Conservation (phyloP, 2,888 invertebrate genomes). For the Trisateles emortualis region DNA sequence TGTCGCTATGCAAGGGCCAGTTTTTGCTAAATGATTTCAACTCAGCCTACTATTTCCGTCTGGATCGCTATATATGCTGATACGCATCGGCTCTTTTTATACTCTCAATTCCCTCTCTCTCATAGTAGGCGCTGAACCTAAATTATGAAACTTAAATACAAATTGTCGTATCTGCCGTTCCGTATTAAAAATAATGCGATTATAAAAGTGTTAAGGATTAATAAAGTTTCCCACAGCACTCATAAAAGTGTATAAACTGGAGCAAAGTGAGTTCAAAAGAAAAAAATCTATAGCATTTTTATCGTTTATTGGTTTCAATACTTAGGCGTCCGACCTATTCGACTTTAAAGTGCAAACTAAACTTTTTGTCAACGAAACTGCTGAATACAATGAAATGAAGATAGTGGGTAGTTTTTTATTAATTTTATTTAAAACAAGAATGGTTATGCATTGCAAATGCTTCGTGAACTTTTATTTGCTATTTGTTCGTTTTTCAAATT, state of each 20-base stretch:
- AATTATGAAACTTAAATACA: too few species aligned
- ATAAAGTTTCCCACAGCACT: not conserved
- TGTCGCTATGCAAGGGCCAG: too few species aligned
- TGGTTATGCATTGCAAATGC: not conserved
- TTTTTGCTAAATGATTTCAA: too few species aligned
- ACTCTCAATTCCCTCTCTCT: too few species aligned
- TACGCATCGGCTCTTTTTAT: too few species aligned
- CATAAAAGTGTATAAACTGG: not conserved
- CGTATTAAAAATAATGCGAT: too few species aligned
- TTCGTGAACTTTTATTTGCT: not conserved
- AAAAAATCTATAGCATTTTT: not conserved
- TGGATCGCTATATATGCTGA: too few species aligned
- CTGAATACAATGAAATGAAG: not conserved
- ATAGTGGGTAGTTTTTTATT: not conserved
- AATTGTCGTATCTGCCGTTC: too few species aligned
- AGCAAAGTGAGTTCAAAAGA: too few species aligned
- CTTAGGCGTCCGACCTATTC: not conserved
- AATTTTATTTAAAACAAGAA: not conserved
- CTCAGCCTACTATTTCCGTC: too few species aligned
- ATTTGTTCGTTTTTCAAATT: not conserved
- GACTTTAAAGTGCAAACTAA: constrained; percentile 1
- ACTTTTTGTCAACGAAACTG: constrained; percentile 1
- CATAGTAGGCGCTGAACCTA: too few species aligned
- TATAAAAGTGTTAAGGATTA: not conserved
- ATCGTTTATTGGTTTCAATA: not conserved